Evolutionary conservation across 2,888 invertebrate genomes (phyloP), one percentile per base, ranked within the genome.

Genomic region (Meta bourneti): DNA sequence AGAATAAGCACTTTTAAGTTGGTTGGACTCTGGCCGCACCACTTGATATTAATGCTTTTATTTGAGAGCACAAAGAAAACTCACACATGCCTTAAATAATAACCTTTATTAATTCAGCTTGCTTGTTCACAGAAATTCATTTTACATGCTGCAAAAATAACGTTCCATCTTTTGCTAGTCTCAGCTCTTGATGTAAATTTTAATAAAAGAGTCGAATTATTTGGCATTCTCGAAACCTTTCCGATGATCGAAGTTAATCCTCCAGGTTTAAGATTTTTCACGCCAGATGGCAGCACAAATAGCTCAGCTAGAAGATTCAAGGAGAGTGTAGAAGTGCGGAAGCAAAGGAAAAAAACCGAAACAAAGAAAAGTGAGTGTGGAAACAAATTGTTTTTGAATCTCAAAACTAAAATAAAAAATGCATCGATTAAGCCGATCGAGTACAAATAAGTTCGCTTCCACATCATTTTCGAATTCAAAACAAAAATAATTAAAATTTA

Each of bases 91-190:
- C 52, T 89, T 92, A 92, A 92, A 92, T 92, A 92, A 89, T 89
- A 83, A 89, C 89, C 72, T 92, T 92, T 92, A 92, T 92, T 92
- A 54, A 80, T 85, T 83, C 86, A 92, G 92, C 92, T 92, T 89
- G 92, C 92, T 89, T 89, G 85, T 89, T 92, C 88, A 92, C 92
- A 92, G 78, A 92, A 92, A 92, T 91, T 92, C 79, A 81, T 85
- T 77, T 84, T 83, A 87, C 89, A 86, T 81, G 89, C 89, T 92
- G 85, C 89, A 89, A 89, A 92, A 92, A 92, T 92, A 92, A 86
- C 89, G 72, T 82, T 80, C 86, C 85, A 72, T 88, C 92, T 74
- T 92, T 92, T 87, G 78, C 92, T 84, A 85, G 61, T 85, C 69
- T 86, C 82, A 79, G 71, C 78, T 82, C 82, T 78, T 88, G 85